phyloP scores from a whole-genome alignment of 1,140 invertebrate genomes.

The Drosophila malerkotliana region DNA sequence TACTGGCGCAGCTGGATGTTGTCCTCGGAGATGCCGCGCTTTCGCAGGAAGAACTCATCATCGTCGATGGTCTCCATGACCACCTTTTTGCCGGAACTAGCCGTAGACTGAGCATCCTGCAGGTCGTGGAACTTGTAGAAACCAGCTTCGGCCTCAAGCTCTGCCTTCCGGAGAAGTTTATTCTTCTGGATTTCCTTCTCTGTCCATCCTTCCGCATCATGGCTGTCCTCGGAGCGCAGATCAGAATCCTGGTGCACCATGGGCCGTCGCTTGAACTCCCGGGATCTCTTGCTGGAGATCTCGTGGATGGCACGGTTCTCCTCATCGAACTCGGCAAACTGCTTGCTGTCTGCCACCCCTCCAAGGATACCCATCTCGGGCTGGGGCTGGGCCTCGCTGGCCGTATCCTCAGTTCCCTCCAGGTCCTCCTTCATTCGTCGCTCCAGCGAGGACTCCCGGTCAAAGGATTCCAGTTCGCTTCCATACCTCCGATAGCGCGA shows the following conservation, averaged over 20 bases:
- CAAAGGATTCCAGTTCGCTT: conserved; percentile 83
- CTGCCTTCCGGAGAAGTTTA: conserved; percentile 74
- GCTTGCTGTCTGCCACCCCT: conserved; percentile 72
- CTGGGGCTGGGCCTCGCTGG: conserved; percentile 68
- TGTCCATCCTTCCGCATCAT: conserved; percentile 71
- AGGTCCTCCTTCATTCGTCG: conserved; percentile 80
- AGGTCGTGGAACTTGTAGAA: conserved; percentile 71
- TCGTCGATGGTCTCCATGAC: conserved; percentile 93
- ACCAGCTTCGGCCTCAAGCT: conserved; percentile 72
- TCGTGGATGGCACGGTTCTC: conserved; percentile 83
- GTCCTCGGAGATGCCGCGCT: conserved; percentile 91
- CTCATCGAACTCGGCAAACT: conserved; percentile 82
- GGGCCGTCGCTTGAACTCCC: conserved; percentile 79
- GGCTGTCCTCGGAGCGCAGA: conserved; percentile 81
- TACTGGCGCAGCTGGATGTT: conserved; percentile 91
- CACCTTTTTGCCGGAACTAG: conserved; percentile 84
- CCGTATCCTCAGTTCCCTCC: conserved; percentile 62
- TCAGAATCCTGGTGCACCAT: conserved; percentile 82
- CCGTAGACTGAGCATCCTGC: conserved; percentile 82
- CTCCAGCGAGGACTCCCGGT: conserved; percentile 83
- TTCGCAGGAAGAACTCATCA: conserved; percentile 93
- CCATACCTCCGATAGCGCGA: conserved; percentile 75
- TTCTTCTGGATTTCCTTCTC: conserved; percentile 81
- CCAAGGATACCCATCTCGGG: conserved; percentile 68
- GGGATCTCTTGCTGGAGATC: conserved; percentile 72